Conservation (phyloP, 2,888 invertebrate species). For the Lasioglossum morio region DNA sequence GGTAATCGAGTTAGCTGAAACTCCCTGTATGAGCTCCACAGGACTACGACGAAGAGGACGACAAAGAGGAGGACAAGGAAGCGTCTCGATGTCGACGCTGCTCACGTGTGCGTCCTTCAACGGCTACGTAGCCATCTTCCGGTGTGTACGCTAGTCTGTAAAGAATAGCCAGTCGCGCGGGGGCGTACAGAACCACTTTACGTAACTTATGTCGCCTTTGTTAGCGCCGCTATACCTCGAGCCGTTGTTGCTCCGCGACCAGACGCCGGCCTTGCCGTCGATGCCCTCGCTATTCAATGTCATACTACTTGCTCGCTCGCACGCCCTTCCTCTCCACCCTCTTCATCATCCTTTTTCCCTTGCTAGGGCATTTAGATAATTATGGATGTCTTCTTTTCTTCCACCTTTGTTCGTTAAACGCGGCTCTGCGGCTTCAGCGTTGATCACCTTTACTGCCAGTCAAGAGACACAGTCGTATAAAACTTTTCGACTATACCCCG, state of each 20-base stretch:
- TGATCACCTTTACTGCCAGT: background rate
- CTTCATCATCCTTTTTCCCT: slow-evolving; percentile 3
- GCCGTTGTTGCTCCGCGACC: slow-evolving; percentile 36
- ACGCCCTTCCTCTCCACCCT: background rate
- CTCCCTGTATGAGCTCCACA: background rate
- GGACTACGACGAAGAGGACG: background rate
- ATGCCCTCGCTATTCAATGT: slow-evolving; percentile 29
- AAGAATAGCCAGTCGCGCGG: slow-evolving; percentile 71
- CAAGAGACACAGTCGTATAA: background rate
- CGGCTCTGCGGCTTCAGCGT: background rate
- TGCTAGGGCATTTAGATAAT: slow-evolving; percentile 1
- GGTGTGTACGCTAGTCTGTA: slow-evolving; percentile 61
- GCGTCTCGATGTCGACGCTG: background rate
- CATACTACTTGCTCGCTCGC: background rate
- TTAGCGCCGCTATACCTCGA: slow-evolving; percentile 69
- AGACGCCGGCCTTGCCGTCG: slow-evolving; percentile 33
- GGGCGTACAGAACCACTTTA: slow-evolving; percentile 75
- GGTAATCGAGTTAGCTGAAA: background rate
- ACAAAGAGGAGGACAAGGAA: background rate
- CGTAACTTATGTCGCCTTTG: slow-evolving; percentile 80
- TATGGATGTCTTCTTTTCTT: slow-evolving; percentile 1
- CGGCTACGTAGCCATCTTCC: slow-evolving; percentile 22
- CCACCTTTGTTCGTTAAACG: background rate
- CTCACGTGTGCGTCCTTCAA: slow-evolving; percentile 4
- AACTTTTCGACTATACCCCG: background rate